A percentile compares a stretch with the other conserved stretches of the same genome.
Conservation (phyloP, 2,113 vertebrate genomes). For the Galbula dea region DNA sequence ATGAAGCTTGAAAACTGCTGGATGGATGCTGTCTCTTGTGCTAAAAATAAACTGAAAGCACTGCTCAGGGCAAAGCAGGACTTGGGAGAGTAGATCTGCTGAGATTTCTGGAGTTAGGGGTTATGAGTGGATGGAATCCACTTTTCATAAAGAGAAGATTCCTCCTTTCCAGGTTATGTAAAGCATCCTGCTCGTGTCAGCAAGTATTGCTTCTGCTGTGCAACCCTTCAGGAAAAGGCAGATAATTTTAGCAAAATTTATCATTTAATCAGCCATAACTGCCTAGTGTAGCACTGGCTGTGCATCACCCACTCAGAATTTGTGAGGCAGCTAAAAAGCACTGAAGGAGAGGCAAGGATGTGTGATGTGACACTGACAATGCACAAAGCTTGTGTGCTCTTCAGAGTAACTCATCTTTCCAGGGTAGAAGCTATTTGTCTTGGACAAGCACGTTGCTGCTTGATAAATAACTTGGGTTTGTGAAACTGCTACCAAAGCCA, state of each 20-base stretch:
- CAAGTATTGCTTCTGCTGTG: not conserved
- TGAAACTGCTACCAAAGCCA: not conserved
- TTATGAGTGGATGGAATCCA: not conserved
- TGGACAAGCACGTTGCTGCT: not conserved
- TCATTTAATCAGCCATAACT: not conserved
- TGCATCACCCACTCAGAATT: not conserved
- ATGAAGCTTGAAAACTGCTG: not conserved
- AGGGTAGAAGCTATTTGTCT: not conserved
- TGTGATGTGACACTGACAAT: not conserved
- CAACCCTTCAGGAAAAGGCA: not conserved
- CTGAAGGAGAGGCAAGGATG: not conserved
- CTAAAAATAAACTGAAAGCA: slow-evolving; percentile 13
- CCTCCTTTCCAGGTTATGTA: not conserved
- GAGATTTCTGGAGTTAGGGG: not conserved
- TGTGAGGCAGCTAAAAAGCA: not conserved
- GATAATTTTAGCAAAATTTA: not conserved
- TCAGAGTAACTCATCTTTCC: not conserved
- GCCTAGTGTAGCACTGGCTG: not conserved
- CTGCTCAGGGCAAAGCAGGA: not conserved
- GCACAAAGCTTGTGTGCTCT: accelerated
- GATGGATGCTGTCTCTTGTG: not conserved
- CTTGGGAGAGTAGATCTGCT: not conserved
- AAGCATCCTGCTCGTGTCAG: not conserved
- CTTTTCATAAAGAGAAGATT: not conserved
- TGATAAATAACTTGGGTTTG: not conserved